These are phyloP conservation scores for Pica pica DNA, from an alignment of 2,113 vertebrate genomes.

Conservation along the genomic window DNA sequence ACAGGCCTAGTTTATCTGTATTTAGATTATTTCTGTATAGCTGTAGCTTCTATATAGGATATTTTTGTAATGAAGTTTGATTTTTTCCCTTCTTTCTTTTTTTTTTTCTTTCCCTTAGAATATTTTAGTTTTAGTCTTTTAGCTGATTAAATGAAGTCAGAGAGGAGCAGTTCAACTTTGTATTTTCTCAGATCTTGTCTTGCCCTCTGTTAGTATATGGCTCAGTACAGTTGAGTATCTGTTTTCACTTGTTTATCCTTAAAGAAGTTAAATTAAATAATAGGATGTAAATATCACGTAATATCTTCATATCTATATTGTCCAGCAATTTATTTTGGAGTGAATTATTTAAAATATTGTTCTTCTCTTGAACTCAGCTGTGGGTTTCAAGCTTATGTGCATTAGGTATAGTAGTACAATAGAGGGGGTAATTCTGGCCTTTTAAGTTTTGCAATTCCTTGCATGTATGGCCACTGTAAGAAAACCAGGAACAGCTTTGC, in stretches of 20 bases:
- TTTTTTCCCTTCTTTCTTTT: background rate
- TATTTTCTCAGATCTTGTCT: background rate
- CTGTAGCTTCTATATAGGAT: background rate
- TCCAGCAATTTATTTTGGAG: background rate
- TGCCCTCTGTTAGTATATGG: background rate
- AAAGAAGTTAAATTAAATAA: background rate
- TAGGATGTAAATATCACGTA: background rate
- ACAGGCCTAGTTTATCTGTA: background rate
- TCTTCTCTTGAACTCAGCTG: background rate
- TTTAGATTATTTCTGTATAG: background rate
- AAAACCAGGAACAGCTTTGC: background rate
- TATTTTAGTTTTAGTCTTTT: background rate
- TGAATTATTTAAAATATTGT: background rate
- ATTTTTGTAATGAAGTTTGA: background rate
- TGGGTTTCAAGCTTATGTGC: background rate
- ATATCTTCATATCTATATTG: background rate
- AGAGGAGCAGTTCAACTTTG: background rate
- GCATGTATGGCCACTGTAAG: background rate
- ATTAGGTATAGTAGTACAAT: background rate
- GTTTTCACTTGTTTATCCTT: background rate
- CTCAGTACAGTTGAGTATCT: background rate
- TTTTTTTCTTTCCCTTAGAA: background rate
- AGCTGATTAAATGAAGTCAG: background rate
- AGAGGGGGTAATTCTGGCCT: background rate
- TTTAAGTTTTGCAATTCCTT: background rate